phyloP scores from a whole-genome alignment of 1,140 invertebrate genomes.

The Drosophila bipectinata region DNA sequence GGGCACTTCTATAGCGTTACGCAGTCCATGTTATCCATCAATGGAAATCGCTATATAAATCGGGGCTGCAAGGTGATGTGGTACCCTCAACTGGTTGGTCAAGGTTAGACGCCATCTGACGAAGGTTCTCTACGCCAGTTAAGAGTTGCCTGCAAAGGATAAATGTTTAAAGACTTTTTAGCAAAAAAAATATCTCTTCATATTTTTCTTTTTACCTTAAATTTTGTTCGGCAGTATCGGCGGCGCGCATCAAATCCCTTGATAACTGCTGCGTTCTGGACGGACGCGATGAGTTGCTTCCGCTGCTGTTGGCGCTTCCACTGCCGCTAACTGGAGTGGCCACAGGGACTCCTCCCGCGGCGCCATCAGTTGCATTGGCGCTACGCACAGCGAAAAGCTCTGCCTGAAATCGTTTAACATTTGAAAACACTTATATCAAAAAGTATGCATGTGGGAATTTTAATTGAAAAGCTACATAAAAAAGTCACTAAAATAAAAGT shows the following conservation, averaged over 20 bases:
- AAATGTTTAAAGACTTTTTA: neutral
- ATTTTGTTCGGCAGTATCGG: slow-evolving; percentile 87
- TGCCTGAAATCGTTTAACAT: slow-evolving; percentile 45
- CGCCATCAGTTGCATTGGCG: slow-evolving; percentile 76
- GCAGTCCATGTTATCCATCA: slow-evolving; percentile 32
- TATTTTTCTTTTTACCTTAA: slow-evolving; percentile 84
- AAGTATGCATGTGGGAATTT: too few relatives aligned
- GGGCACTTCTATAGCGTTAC: slow-evolving; percentile 6
- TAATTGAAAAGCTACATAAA: too few relatives aligned
- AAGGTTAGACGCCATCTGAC: slow-evolving; percentile 84
- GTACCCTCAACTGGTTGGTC: slow-evolving; percentile 55
- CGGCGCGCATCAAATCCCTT: slow-evolving; percentile 86
- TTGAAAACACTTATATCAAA: too few relatives aligned
- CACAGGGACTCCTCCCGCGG: slow-evolving; percentile 40
- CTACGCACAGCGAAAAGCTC: slow-evolving; percentile 83
- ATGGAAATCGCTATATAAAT: slow-evolving; percentile 71
- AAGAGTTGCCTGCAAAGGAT: slow-evolving; percentile 86
- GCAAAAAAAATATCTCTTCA: too few relatives aligned
- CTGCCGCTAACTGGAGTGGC: slow-evolving; percentile 31
- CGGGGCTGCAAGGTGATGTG: slow-evolving; percentile 63
- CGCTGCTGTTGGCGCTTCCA: slow-evolving; percentile 60
- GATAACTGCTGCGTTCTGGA: slow-evolving; percentile 75
- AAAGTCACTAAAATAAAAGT: too few relatives aligned
- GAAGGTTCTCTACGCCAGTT: slow-evolving; percentile 87
- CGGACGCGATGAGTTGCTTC: slow-evolving; percentile 57